phyloP scores from a whole-genome alignment of 92 coral and sea anemone genomes.

The Palythoa grandiflora region DNA sequence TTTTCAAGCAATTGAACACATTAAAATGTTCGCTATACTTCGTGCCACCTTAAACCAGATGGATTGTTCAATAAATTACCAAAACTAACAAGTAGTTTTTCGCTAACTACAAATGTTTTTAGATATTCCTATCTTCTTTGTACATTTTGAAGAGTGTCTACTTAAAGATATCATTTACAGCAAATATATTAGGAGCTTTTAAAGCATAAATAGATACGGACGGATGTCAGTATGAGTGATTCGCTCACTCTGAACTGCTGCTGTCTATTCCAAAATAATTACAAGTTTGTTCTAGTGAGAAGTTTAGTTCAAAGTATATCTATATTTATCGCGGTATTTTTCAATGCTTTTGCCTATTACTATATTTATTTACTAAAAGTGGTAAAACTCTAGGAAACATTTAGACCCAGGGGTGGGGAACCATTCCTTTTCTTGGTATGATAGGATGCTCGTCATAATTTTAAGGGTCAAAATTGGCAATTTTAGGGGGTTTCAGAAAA shows the following conservation, averaged over 20 bases:
- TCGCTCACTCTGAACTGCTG: not conserved
- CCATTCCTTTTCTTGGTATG: no score
- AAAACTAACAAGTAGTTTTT: not conserved
- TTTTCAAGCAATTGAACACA: not conserved
- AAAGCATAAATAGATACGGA: not conserved
- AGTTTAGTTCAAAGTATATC: no score
- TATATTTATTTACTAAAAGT: no score
- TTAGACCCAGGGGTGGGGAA: no score
- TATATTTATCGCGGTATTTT: no score
- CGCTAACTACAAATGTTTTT: no score
- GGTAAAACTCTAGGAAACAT: no score
- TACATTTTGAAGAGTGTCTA: not conserved
- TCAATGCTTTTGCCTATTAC: no score
- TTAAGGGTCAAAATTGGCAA: no score
- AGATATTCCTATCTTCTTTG: not conserved
- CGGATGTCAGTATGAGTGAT: not conserved
- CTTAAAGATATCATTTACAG: not conserved
- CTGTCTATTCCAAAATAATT: not conserved
- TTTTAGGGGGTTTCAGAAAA: no score
- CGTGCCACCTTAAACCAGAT: not conserved
- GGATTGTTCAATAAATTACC: slow-evolving; percentile 14
- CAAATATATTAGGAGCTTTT: not conserved
- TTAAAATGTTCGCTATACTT: not conserved
- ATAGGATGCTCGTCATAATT: no score
- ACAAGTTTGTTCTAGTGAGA: not conserved